Evolutionary conservation across 2,797 vertebrate species (phyloP), one percentile per base, ranked within the genome.

Genomic region (Chrysolophus pictus): DNA sequence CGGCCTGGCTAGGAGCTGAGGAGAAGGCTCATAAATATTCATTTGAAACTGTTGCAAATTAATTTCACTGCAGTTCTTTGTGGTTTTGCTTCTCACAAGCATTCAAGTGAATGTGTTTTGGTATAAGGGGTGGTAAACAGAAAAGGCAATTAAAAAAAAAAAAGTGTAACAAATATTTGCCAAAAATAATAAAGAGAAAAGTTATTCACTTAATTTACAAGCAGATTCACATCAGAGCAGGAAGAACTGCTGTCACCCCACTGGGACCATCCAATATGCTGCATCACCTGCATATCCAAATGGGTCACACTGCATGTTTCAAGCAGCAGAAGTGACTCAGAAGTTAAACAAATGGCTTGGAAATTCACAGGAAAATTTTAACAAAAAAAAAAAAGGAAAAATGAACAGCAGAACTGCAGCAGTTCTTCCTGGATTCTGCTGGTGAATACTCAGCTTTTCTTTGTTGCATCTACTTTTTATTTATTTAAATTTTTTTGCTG

Each of bases 301-400:
- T 14, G 31, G 69, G 71, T 44, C 44, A 80, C 2, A 0, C 35
- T 62, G 79, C 26, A 69, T 11, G 67, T 87, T 84, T 91, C 65
- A 81, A 83, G 89, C 31, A 77, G 26, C 47, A 71, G 39, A 65
- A 80, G 35, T 87, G 75, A 82, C 55, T 85, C 62, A 28, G 58
- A 82, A 93, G 58, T 88, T 59, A 74, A 89, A 88, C n/a, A 77
- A 76, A 26, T 72, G 35, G 37, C 51, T 93, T 90, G 90, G 85
- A 95, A 95, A 95, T 91, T 91, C 77, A 77, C 18, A 76, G 35
- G 42, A 80, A 93, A 87, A 47, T 11, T 44, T 73, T 72, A 81
- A 56, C 29, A 8, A 11, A 6, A 8, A 17, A 47, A 35, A 44
- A 59, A 33, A 44, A 14, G 14, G 33, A 53, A 29, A 88, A 63